Evolutionary conservation across 92 coral and sea anemone genomes (phyloP).

Genomic region (Porites rus): DNA sequence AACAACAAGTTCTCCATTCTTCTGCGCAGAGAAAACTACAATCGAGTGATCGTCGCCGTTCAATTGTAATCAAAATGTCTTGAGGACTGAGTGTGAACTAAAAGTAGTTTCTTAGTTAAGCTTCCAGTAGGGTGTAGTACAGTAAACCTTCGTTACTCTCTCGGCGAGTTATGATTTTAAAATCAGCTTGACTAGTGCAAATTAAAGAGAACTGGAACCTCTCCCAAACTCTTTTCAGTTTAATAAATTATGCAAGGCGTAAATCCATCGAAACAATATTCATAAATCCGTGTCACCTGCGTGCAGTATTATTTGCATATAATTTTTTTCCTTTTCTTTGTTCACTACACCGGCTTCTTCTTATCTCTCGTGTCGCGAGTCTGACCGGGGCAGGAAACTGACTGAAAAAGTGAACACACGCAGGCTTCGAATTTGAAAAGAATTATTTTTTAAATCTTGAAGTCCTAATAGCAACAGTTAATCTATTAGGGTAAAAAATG

Average conservation of each 20-base stretch:
- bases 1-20: slow-evolving; percentile 32
- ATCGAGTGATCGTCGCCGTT: background rate
- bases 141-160: background rate
- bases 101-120: background rate
- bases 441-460: too few relatives aligned
- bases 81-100: too few relatives aligned
- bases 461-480: too few relatives aligned
- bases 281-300: background rate
- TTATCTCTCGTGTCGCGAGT: too few relatives aligned
- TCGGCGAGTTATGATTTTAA: background rate
- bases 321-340: too few relatives aligned
- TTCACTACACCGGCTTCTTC: too few relatives aligned
- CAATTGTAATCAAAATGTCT: background rate
- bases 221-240: background rate
- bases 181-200: background rate
- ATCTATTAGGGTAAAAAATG: too few relatives aligned
- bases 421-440: too few relatives aligned
- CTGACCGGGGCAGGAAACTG: too few relatives aligned
- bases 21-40: background rate
- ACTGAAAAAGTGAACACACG: too few relatives aligned
- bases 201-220: too few relatives aligned
- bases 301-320: too few relatives aligned
- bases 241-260: slow-evolving; percentile 24
- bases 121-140: background rate
- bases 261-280: background rate